These are phyloP conservation scores for Heliconius congener DNA, from an alignment of 1,140 invertebrate species.

Conservation along the genomic window DNA sequence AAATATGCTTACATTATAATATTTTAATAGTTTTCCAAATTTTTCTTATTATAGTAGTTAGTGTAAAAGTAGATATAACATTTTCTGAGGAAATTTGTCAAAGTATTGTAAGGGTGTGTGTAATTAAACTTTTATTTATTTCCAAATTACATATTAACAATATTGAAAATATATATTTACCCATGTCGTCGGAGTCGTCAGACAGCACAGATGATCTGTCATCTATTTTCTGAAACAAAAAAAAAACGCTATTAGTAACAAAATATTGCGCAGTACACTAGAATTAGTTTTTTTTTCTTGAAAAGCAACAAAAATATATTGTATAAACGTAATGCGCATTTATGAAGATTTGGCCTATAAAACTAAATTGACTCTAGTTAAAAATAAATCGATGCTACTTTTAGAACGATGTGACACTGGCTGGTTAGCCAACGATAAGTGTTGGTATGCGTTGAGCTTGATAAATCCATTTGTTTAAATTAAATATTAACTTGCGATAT, in stretches of 20 bases:
- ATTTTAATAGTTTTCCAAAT: too few relatives aligned
- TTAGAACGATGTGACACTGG: constrained; percentile 32
- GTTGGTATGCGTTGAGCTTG: constrained; percentile 22
- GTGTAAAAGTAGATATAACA: too few relatives aligned
- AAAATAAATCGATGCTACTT: constrained; percentile 32
- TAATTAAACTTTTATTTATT: background rate
- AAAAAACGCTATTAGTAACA: constrained; percentile 31
- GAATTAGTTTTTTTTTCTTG: background rate
- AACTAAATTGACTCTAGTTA: constrained; percentile 33
- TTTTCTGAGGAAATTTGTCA: too few relatives aligned
- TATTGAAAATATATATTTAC: constrained; percentile 40
- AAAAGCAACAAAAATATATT: background rate
- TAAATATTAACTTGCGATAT: background rate
- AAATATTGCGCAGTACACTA: background rate
- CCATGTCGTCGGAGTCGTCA: constrained; percentile 53
- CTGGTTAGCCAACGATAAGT: constrained; percentile 26
- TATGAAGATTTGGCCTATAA: constrained; percentile 33
- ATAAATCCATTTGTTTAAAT: constrained; percentile 13
- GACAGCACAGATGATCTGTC: constrained; percentile 52
- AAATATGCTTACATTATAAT: too few relatives aligned
- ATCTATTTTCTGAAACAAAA: constrained; percentile 64
- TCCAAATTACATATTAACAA: background rate
- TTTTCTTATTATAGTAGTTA: too few relatives aligned
- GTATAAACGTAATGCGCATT: constrained; percentile 19
- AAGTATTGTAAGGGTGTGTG: background rate